A percentile compares a stretch with the other conserved stretches of the same genome.
These are phyloP conservation scores for Pachymerium ferrugineum DNA, from an alignment of 2,888 invertebrate species.

Conservation along the genomic window DNA sequence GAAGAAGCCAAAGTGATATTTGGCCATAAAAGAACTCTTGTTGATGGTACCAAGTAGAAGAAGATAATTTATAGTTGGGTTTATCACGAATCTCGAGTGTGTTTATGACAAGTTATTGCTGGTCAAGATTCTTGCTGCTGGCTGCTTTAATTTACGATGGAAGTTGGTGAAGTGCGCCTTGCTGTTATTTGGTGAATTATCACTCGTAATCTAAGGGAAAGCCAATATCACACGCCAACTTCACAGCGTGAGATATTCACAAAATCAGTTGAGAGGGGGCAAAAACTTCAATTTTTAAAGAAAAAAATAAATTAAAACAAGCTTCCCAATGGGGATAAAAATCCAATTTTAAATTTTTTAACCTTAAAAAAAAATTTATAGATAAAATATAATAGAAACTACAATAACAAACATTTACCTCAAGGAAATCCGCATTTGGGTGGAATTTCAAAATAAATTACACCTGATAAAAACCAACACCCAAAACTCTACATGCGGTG, in stretches of 20 bases:
- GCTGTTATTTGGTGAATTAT: constrained; percentile 16
- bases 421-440: background rate
- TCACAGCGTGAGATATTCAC: constrained; percentile 11
- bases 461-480: background rate
- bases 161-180: constrained; percentile 18
- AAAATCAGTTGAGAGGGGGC: background rate
- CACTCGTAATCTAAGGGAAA: background rate
- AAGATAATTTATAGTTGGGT: background rate
- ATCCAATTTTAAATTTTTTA: background rate
- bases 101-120: constrained; percentile 18
- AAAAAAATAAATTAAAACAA: background rate
- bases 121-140: constrained; percentile 21
- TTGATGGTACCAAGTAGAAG: background rate
- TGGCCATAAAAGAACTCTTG: background rate
- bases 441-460: background rate
- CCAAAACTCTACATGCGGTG: background rate
- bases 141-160: constrained; percentile 7
- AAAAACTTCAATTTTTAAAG: background rate
- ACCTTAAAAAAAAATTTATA: background rate
- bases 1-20: background rate
- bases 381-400: background rate
- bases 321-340: too few species aligned
- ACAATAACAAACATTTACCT: background rate
- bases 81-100: constrained; percentile 2
- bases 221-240: constrained; percentile 10